Percentiles rank a stretch among this genome's conserved stretches.
These are phyloP conservation scores for Tetragonula carbonaria DNA, from an alignment of 2,888 invertebrate species.

Conservation along the genomic window DNA sequence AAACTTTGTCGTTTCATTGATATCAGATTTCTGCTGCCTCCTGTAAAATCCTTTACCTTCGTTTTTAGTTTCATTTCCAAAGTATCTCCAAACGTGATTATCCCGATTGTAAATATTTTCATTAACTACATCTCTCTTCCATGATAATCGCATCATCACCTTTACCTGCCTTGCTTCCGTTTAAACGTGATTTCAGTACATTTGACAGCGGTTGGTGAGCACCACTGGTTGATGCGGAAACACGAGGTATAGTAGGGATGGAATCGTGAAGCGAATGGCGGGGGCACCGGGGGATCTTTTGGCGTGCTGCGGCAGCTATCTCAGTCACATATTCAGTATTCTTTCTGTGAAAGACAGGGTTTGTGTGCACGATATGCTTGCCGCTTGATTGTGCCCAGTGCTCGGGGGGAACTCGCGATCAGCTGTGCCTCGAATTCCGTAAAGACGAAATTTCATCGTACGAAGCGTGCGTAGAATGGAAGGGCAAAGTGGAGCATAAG, in stretches of 20 bases:
- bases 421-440: slow-evolving; percentile 3
- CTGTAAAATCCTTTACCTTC: neutral
- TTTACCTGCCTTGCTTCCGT: neutral
- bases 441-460: neutral
- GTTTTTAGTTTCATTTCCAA: neutral
- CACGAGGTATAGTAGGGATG: slow-evolving; percentile 50
- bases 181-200: neutral
- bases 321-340: slow-evolving; percentile 46
- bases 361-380: slow-evolving; percentile 6
- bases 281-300: slow-evolving; percentile 50
- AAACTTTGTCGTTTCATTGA: neutral
- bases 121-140: neutral
- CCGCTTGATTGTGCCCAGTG: slow-evolving; percentile 7
- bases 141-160: no score
- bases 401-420: slow-evolving; percentile 10
- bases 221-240: slow-evolving; percentile 66
- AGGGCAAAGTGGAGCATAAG: neutral
- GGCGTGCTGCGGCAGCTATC: slow-evolving; percentile 65
- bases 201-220: slow-evolving; percentile 31
- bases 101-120: neutral
- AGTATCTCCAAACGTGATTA: neutral
- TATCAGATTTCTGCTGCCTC: neutral
- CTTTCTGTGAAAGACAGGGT: slow-evolving; percentile 23
- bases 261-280: slow-evolving; percentile 40
- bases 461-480: neutral